Evolutionary conservation across 2,888 invertebrate genomes (phyloP), one percentile per base, ranked within the genome.

Genomic region (Barypeithes pellucidus): DNA sequence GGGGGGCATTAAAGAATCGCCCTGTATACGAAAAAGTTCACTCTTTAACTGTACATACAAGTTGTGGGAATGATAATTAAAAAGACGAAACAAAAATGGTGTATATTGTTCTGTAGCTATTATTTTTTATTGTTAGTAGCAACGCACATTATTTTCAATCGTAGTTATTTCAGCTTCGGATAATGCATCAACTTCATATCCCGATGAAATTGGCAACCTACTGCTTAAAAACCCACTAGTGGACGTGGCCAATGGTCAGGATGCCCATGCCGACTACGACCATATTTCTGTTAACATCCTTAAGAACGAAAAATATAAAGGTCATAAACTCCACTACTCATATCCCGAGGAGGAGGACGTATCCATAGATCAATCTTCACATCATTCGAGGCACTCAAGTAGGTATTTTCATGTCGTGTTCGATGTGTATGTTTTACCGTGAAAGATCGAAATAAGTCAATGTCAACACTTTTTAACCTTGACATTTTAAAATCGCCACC

Each of bases 181-280:
- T 85, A 88, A 89, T 85, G 79, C 85, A 81, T 88, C 89, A 81
- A 86, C 88, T 83, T 87, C 88, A 81, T 87, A 87, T 83, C 88
- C 88, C 84, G 87, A 89, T 83, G 86, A 85, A 80, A 82, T 85
- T 83, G 85, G 84, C 83, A 88, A 89, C 84, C 88, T 89, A 83
- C 82, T 61, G 67, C 62, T 89, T 81, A 89, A 89, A 86, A 90
- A 89, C 82, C 90, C 90, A 79, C 86, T 90, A 81, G 88, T 90
- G 80, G 89, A 89, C 84, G 87, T 87, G 81, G 87, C 86, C 80
- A 88, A 88, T 82, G 88, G 87, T 81, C 81, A 81, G 77, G 88
- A 89, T 78, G 86, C 88, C 69, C 86, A 88, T 78, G 86, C 86
- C 70, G 85, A 87, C 82, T 87, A 86, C 83, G 84, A 86, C 82